These are phyloP conservation scores for Apeltes quadracus DNA, from an alignment of 2,113 vertebrate genomes.

Conservation along the genomic window DNA sequence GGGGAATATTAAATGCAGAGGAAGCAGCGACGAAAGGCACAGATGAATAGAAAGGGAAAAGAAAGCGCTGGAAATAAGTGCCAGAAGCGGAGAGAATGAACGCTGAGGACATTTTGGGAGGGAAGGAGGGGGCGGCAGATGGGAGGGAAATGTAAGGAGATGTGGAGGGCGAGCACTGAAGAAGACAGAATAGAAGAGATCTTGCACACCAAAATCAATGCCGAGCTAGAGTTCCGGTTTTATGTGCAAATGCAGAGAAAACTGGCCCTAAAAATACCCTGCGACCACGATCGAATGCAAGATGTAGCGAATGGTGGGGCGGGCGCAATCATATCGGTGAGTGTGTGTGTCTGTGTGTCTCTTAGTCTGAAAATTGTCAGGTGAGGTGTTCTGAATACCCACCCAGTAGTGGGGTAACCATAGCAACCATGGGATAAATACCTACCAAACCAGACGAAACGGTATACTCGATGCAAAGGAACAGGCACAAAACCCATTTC, in stretches of 20 bases:
- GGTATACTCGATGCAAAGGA: too few relatives aligned
- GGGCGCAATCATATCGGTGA: conserved; percentile 37
- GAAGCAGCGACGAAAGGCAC: conserved; percentile 20
- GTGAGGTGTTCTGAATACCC: conserved; percentile 44
- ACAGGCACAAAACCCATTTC: too few relatives aligned
- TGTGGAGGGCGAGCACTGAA: conserved; percentile 30
- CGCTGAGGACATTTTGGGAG: conserved; percentile 1
- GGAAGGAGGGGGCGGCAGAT: conserved; percentile 40
- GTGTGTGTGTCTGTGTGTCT: conserved; percentile 18
- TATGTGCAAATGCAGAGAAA: conserved; percentile 43
- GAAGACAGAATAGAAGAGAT: conserved; percentile 37
- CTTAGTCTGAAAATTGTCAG: conserved; percentile 60
- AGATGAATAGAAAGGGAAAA: conserved; percentile 43
- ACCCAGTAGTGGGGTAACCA: too few relatives aligned
- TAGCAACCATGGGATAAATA: too few relatives aligned
- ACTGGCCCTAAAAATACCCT: conserved; percentile 61
- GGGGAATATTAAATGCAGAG: conserved; percentile 42
- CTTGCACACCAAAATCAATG: conserved; percentile 56
- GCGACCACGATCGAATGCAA: too few relatives aligned
- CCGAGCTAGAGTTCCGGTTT: conserved; percentile 43
- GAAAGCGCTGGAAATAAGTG: too few relatives aligned
- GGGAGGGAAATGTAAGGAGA: conserved; percentile 40
- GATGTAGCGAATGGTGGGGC: too few relatives aligned
- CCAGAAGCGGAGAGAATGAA: conserved; percentile 45
- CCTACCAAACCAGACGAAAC: too few relatives aligned